phyloP scores from a whole-genome alignment of 2,888 invertebrate genomes.

The Pseudococcus jackbeardsleyi region DNA sequence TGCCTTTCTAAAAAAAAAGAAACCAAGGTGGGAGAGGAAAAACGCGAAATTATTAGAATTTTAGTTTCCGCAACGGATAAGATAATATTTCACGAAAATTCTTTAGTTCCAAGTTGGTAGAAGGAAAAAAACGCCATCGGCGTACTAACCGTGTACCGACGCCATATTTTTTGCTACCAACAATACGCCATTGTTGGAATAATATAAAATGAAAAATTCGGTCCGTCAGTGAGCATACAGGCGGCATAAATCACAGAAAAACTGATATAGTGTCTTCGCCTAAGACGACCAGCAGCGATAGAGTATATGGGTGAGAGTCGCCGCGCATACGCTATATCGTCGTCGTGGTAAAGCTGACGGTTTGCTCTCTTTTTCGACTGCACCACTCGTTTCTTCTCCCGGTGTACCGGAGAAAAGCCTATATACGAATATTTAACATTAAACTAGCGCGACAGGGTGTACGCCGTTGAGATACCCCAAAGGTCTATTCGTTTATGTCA shows the following conservation, averaged over 20 bases:
- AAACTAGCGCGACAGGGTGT: background rate
- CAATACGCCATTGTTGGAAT: constrained; percentile 57
- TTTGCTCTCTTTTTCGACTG: background rate
- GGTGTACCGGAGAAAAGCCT: background rate
- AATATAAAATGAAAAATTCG: constrained; percentile 62
- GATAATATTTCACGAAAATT: constrained; percentile 57
- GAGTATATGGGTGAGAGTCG: background rate
- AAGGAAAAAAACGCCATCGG: constrained; percentile 51
- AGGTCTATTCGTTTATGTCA: constrained; percentile 40
- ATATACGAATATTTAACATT: constrained; percentile 35
- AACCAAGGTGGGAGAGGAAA: background rate
- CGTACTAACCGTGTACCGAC: constrained; percentile 43
- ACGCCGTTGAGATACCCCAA: background rate
- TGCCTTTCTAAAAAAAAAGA: background rate
- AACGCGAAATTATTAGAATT: constrained; percentile 58
- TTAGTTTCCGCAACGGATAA: constrained; percentile 56
- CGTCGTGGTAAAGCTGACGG: background rate
- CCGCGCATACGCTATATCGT: constrained; percentile 10
- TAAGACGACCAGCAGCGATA: background rate
- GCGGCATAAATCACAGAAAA: constrained; percentile 58
- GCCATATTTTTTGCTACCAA: constrained; percentile 44
- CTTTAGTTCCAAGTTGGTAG: background rate
- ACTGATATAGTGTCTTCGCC: constrained; percentile 58
- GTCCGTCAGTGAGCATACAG: constrained; percentile 55
- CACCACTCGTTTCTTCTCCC: background rate